Base-by-base conservation (phyloP, 2,888 invertebrate genomes). In the Nineta flava region DNA sequence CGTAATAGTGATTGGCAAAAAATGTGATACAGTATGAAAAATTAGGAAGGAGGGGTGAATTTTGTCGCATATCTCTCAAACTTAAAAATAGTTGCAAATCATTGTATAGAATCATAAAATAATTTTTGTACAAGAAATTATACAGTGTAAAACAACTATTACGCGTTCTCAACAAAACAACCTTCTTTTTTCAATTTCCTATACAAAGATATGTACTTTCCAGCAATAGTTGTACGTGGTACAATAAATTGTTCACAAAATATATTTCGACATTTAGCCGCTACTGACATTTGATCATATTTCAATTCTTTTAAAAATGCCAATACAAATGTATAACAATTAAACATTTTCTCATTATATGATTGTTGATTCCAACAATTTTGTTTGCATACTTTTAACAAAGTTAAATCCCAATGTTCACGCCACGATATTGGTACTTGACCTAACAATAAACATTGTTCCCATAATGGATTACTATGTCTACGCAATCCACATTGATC, bases 321-420 rank as follows among this genome's bases (percentile, higher is more conserved):
- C 52, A 91, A 69, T 9, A 91, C 87, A 68, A 92, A 92, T 43
- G 83, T 81, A 61, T 88, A 91, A 63, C 92, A 92, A 65, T 92
- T 92, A 67, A 85, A 79, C 43, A 73, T 72, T 54, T 78, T 77
- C 67, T 86, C 83, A 60, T 84, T 71, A 63, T 92, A 92, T 59
- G 78, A 74, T 42, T 74, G 69, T 17, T 78, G 65, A 47, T 76
- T 76, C 86, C 86, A 87, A 47, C 74, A 68, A 38, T 73, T 62
- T 59, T 78, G 73, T 53, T 72, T 68, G 58, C 75, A 73, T 46
- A 81, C 78, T 73, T 80, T 75, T 54, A 76, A 60, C 47, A 83
- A 64, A 32, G 76, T 68, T 61, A 69, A 64, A 67, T 85, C 74
- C 82, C 87, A 87, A 58, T 78, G 79, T 60, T 82, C 80, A 41